Conservation (phyloP, 2,113 vertebrate genomes). For the Romanogobio albipinnatus region DNA sequence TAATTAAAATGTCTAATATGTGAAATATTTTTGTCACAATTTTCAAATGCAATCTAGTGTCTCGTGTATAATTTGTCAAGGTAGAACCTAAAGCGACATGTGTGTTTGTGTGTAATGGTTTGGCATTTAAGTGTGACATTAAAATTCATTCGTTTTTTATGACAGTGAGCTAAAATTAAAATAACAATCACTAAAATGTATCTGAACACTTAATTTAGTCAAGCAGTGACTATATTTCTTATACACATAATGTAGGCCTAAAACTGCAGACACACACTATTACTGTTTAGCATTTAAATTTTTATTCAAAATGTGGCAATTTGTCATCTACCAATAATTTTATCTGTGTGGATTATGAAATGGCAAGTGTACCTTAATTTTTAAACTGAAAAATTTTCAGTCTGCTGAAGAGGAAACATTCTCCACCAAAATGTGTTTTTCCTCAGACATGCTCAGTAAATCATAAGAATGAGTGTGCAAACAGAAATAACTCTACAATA, state of each 20-base stretch:
- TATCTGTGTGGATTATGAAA: too few relatives aligned
- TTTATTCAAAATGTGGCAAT: background rate
- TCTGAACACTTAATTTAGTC: background rate
- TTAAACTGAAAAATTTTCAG: background rate
- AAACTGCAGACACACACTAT: background rate
- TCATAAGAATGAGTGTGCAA: slow-evolving; percentile 55
- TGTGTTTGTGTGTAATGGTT: background rate
- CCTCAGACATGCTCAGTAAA: slow-evolving; percentile 63
- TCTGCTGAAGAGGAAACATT: background rate
- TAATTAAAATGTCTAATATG: background rate
- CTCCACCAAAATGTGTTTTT: slow-evolving; percentile 40
- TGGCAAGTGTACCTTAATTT: too few relatives aligned
- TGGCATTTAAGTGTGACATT: background rate
- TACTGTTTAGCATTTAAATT: background rate
- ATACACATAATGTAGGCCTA: background rate
- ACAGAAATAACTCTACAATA: slow-evolving; percentile 38
- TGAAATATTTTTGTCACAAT: background rate
- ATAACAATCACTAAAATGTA: background rate
- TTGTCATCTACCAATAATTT: background rate
- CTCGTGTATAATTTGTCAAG: background rate
- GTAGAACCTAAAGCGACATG: background rate
- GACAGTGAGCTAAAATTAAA: background rate
- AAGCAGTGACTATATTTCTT: background rate
- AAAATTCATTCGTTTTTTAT: background rate
- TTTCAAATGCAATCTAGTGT: background rate